Evolutionary conservation across 1,140 invertebrate genomes (phyloP).

Genomic region (Propsilocerus akamusi): DNA sequence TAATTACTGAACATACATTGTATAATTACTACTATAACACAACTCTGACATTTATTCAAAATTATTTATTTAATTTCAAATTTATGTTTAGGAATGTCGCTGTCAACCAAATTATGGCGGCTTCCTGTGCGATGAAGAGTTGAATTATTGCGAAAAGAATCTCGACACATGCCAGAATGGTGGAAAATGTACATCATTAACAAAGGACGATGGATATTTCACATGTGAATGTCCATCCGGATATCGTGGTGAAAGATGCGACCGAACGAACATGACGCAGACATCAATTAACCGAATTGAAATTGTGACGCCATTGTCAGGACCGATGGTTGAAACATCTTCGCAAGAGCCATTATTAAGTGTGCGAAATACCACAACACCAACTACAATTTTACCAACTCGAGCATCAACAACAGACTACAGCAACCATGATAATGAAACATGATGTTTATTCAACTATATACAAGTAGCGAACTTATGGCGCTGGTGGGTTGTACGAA

Average conservation of each 20-base stretch:
- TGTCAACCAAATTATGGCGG: slow-evolving; percentile 73
- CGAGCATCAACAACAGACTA: neutral
- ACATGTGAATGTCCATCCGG: slow-evolving; percentile 44
- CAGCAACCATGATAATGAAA: neutral
- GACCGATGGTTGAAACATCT: neutral
- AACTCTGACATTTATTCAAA: no score
- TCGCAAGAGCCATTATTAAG: slow-evolving; percentile 1
- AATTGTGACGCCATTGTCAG: neutral
- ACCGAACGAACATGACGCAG: neutral
- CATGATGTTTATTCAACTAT: slow-evolving; percentile 3
- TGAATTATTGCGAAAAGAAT: slow-evolving; percentile 58
- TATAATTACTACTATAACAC: no score
- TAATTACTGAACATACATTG: no score
- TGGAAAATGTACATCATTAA: slow-evolving; percentile 57
- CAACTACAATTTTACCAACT: neutral
- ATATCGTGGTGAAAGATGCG: slow-evolving; percentile 24
- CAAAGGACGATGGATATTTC: slow-evolving; percentile 50
- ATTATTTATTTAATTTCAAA: no score
- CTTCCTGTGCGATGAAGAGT: slow-evolving; percentile 70
- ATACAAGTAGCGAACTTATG: no score
- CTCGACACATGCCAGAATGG: slow-evolving; percentile 51
- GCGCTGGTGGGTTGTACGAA: no score
- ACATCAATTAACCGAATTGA: slow-evolving; percentile 2
- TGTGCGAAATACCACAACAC: neutral
- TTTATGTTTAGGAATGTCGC: slow-evolving; percentile 37